These are phyloP conservation scores for Auanema sp. DNA, from an alignment of 2,888 invertebrate genomes.

Conservation along the genomic window DNA sequence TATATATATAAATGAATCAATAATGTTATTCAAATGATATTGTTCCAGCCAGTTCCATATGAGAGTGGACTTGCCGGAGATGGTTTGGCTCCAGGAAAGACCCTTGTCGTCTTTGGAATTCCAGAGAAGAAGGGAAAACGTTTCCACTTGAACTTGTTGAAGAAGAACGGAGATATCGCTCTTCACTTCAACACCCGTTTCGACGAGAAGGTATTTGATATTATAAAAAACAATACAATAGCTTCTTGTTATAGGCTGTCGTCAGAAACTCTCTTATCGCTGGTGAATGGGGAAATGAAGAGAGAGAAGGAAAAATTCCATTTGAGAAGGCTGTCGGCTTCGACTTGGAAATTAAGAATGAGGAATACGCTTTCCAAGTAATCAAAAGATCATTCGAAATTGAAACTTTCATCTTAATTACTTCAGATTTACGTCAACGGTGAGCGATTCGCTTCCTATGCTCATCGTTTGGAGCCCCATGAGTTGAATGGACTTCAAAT, in stretches of 20 bases:
- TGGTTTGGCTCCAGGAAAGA: slow-evolving; percentile 59
- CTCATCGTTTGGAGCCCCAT: slow-evolving; percentile 63
- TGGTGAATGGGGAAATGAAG: slow-evolving; percentile 54
- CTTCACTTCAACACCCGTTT: slow-evolving; percentile 50
- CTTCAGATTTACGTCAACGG: slow-evolving; percentile 63
- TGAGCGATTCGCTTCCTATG: slow-evolving; percentile 63
- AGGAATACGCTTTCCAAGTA: slow-evolving; percentile 51
- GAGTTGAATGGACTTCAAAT: slow-evolving; percentile 63
- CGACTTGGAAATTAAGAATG: slow-evolving; percentile 51
- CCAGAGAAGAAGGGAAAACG: slow-evolving; percentile 61
- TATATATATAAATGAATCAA: background rate
- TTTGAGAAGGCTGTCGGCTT: slow-evolving; percentile 48
- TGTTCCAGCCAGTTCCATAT: slow-evolving; percentile 58
- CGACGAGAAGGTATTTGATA: slow-evolving; percentile 48
- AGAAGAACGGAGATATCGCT: slow-evolving; percentile 54
- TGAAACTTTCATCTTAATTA: background rate
- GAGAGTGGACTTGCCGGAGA: slow-evolving; percentile 60
- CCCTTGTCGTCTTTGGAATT: slow-evolving; percentile 55
- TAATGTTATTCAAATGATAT: too few relatives aligned
- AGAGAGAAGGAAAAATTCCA: slow-evolving; percentile 51
- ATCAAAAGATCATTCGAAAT: background rate
- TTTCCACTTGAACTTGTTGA: slow-evolving; percentile 51
- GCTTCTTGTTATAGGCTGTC: slow-evolving; percentile 32
- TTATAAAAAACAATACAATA: background rate
- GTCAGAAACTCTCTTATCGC: slow-evolving; percentile 48